phyloP scores from a whole-genome alignment of 2,888 invertebrate genomes.

The Baronia brevicornis region DNA sequence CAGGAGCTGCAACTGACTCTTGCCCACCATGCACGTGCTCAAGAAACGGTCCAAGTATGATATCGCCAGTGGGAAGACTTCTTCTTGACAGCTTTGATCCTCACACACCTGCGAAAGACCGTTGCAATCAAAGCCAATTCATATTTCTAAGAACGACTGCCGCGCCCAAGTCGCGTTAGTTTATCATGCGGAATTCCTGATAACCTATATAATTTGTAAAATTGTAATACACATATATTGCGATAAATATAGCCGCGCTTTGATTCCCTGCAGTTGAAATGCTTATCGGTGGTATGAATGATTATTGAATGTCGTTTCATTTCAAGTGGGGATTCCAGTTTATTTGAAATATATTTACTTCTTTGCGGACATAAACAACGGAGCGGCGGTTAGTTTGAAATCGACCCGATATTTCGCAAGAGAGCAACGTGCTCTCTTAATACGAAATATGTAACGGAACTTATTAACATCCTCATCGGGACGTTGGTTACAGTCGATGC shows the following conservation, averaged over 20 bases:
- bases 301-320: constrained; percentile 22
- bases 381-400: constrained; percentile 13
- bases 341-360: constrained; percentile 1
- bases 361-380: no score
- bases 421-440: background rate
- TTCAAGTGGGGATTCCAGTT: constrained; percentile 14
- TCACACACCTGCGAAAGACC: constrained; percentile 86
- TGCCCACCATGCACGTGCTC: constrained; percentile 86
- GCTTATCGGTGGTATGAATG: constrained; percentile 24
- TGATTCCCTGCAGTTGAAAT: constrained; percentile 48
- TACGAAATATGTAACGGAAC: constrained; percentile 3
- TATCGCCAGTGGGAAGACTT: constrained; percentile 94
- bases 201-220: constrained; percentile 64
- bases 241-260: constrained; percentile 55
- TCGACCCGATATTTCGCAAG: constrained; percentile 2
- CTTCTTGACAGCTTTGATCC: constrained; percentile 93
- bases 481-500: constrained; percentile 3
- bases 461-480: constrained; percentile 8
- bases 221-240: constrained; percentile 52
- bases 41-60: constrained; percentile 96
- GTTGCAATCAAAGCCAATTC: constrained; percentile 9
- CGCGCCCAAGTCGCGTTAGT: constrained; percentile 37
- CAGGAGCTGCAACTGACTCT: constrained; percentile 91
- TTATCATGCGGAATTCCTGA: constrained; percentile 69
- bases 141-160: constrained; percentile 30